phyloP scores from a whole-genome alignment of 1,140 invertebrate genomes.

The Diplogasteroides magnus region DNA sequence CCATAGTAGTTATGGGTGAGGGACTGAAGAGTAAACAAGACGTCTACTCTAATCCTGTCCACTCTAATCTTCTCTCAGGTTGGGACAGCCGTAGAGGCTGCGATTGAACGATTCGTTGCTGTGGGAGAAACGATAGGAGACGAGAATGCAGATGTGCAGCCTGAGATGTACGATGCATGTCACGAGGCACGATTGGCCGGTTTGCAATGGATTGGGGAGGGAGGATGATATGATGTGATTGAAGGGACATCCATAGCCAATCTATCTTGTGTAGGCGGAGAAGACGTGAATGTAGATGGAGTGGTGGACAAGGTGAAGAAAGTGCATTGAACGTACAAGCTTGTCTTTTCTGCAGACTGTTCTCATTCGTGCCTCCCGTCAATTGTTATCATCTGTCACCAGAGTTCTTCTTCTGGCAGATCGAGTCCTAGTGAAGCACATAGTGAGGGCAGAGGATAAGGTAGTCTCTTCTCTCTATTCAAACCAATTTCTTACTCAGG shows the following conservation, averaged over 20 bases:
- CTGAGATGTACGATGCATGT: constrained; percentile 95
- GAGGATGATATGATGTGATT: neutral
- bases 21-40: no score
- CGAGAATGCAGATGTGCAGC: constrained; percentile 90
- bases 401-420: constrained; percentile 94
- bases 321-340: no score
- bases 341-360: constrained; percentile 63
- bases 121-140: constrained; percentile 96
- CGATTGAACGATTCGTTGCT: constrained; percentile 91
- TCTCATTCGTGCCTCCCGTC: constrained; percentile 81
- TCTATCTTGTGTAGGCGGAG: no score
- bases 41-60: neutral
- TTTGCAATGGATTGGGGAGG: constrained; percentile 57
- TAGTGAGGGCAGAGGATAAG: constrained; percentile 90
- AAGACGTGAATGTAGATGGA: no score
- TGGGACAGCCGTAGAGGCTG: constrained; percentile 87
- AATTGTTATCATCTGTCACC: constrained; percentile 87
- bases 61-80: constrained; percentile 62
- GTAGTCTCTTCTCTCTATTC: constrained; percentile 59
- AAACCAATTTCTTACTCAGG: no score
- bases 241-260: neutral
- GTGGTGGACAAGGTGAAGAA: no score
- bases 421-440: constrained; percentile 92
- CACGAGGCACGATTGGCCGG: constrained; percentile 89
- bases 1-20: no score